Evolutionary conservation across 2,113 vertebrate species (phyloP).

Genomic region (Orycteropus afer): DNA sequence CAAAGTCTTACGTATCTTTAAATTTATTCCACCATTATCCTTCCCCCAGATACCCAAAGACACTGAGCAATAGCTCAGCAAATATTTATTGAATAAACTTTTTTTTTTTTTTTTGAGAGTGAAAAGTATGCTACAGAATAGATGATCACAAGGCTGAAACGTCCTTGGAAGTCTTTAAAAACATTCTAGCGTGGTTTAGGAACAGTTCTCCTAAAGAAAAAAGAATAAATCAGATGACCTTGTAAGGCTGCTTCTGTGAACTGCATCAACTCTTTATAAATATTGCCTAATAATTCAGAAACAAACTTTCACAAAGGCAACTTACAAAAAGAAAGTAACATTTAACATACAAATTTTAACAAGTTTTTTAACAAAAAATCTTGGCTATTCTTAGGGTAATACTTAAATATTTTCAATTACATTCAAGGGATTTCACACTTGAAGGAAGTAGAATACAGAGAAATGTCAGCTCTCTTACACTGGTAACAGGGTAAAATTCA

Average conservation of each 20-base stretch:
- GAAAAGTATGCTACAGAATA: constrained; percentile 31
- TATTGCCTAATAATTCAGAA: constrained; percentile 40
- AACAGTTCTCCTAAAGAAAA: constrained; percentile 45
- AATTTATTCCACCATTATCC: neutral
- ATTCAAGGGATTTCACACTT: neutral
- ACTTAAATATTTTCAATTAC: constrained; percentile 10
- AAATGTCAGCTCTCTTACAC: neutral
- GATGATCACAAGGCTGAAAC: constrained; percentile 1
- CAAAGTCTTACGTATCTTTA: neutral
- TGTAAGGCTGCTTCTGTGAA: constrained; percentile 28
- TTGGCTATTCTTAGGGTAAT: neutral
- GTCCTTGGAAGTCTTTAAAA: constrained; percentile 56
- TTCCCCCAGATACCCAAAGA: neutral
- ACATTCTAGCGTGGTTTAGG: neutral
- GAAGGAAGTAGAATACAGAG: neutral
- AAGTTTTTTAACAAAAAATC: constrained; percentile 33
- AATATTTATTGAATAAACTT: constrained; percentile 7
- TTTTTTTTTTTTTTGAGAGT: constrained; percentile 17
- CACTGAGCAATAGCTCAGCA: neutral
- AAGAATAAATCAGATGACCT: constrained; percentile 55
- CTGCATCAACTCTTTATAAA: constrained; percentile 43
- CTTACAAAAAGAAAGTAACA: neutral
- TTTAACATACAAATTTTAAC: neutral
- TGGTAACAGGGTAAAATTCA: neutral
- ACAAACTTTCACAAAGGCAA: neutral